These are phyloP conservation scores for Bufotes viridis DNA, from an alignment of 2,797 vertebrate genomes.

Conservation along the genomic window DNA sequence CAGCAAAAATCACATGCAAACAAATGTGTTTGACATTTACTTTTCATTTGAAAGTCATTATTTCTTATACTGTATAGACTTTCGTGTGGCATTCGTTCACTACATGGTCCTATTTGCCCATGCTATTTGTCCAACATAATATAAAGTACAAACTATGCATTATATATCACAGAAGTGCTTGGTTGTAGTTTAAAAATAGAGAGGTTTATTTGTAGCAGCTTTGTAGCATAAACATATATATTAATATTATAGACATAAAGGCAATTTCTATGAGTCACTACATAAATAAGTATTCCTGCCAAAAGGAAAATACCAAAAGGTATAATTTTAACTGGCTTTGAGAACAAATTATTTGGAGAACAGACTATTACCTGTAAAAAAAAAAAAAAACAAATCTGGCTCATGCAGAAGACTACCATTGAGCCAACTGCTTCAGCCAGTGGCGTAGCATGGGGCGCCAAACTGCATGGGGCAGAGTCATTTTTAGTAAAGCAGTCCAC, in stretches of 20 bases:
- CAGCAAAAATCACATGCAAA: background rate
- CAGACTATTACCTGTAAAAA: background rate
- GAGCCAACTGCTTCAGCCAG: background rate
- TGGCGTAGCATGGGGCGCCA: no score
- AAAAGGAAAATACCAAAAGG: background rate
- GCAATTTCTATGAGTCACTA: no score
- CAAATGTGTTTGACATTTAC: constrained; percentile 8
- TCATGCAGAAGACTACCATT: background rate
- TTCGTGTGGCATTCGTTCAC: background rate
- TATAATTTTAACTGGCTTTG: background rate
- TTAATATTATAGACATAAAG: background rate
- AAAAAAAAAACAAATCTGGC: background rate
- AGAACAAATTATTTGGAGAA: background rate
- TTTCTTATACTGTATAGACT: background rate
- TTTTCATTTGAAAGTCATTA: background rate
- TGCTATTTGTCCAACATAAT: background rate
- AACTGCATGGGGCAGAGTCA: no score
- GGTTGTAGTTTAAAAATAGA: background rate
- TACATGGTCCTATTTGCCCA: background rate
- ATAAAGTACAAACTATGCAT: background rate
- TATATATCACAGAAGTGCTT: background rate
- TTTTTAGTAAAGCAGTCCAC: no score
- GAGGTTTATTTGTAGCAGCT: background rate
- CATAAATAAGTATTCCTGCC: background rate
- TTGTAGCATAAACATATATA: background rate